phyloP scores from a whole-genome alignment of 2,797 vertebrate species.

The Aeoliscus strigatus region DNA sequence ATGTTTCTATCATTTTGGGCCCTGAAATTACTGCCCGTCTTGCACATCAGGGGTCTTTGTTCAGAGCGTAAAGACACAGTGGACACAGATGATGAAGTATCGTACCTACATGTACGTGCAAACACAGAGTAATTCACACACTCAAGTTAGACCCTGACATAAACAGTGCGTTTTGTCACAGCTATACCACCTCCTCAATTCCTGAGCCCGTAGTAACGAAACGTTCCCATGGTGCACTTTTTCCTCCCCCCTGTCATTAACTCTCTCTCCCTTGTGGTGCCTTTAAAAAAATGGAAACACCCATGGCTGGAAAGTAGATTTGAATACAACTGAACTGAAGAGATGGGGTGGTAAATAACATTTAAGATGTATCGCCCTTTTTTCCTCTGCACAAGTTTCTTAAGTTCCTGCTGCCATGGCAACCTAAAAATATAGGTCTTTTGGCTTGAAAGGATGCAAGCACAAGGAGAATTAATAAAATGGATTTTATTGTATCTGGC shows the following conservation, averaged over 20 bases:
- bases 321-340: too few species aligned
- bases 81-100: conserved; percentile 29
- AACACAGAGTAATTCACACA: too few species aligned
- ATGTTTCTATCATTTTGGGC: conserved; percentile 40
- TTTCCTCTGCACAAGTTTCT: conserved; percentile 37
- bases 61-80: conserved; percentile 24
- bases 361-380: conserved; percentile 41
- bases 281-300: conserved; percentile 20
- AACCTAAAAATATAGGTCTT: conserved; percentile 78
- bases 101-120: too few species aligned
- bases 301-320: conserved; percentile 20
- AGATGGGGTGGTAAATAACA: too few species aligned
- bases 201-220: too few species aligned
- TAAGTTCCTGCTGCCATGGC: conserved; percentile 66
- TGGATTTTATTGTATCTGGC: conserved; percentile 77
- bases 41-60: conserved; percentile 38
- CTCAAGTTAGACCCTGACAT: too few species aligned
- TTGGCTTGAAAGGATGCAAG: conserved; percentile 61
- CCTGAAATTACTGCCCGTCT: conserved; percentile 21
- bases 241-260: too few species aligned
- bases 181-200: too few species aligned
- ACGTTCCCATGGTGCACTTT: too few species aligned
- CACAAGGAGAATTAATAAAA: conserved; percentile 76
- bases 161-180: too few species aligned
- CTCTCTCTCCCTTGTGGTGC: conserved; percentile 1